Evolutionary conservation across 2,888 invertebrate species (phyloP), one percentile per base, ranked within the genome.

Genomic region (Dorcus hopei): DNA sequence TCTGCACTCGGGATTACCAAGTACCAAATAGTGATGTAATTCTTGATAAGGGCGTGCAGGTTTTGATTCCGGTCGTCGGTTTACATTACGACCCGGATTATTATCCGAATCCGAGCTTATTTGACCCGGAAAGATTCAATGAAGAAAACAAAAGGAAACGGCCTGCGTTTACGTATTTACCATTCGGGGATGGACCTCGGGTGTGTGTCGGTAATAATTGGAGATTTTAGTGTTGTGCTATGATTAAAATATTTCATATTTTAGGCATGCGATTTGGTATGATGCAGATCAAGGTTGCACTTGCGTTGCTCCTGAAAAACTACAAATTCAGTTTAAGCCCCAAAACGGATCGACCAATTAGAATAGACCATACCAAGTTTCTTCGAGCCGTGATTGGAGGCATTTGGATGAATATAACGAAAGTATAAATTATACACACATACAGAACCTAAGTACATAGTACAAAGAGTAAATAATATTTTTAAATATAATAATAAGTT

Each of bases 91-190:
- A 78, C 62, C 66, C 68, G 1, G 49, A 72, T 19, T 72, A 73
- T 66, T 79, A 70, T 60, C 73, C 76, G 1, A 70, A 79, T 48
- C 78, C 79, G 0, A 65, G 74, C 8, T 67, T 65, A 55, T 80
- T 77, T 61, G 70, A 76, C 61, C 80, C 79, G 0, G 75, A 77
- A 52, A 61, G 77, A 48, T 78, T 77, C 67, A 65, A 56, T 0
- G 68, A 69, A 0, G 74, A 75, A 42, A 70, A 70, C 26, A 38
- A 26, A 7, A 33, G 26, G 26, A n/a, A 49, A 1, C 56, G 62
- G 23, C 42, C 49, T 1, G 47, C 55, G n/a, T 65, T 58, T 33
- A 39, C 56, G 5, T 66, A 66, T 49, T 49, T 66, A 26, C 66
- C 66, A 9, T 66, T 66, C 51, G 66, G 66, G 11, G 42, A 53